These are phyloP conservation scores for Alcis repandata DNA, from an alignment of 2,888 invertebrate genomes.

Conservation along the genomic window DNA sequence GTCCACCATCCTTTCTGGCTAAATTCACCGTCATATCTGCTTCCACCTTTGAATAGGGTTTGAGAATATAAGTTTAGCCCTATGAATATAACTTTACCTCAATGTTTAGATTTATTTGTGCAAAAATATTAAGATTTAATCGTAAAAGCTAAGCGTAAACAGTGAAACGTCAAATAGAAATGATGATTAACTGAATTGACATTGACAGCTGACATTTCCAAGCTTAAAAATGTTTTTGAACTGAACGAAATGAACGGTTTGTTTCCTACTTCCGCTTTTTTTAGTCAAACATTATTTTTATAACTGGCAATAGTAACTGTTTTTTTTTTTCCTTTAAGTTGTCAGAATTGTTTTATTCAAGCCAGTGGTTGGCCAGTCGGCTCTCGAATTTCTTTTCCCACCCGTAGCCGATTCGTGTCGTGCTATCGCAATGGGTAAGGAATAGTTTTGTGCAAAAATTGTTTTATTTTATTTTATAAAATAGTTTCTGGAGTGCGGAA, in stretches of 20 bases:
- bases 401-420: constrained; percentile 86
- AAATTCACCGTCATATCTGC: constrained; percentile 67
- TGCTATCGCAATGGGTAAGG: constrained; percentile 86
- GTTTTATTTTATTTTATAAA: constrained; percentile 64
- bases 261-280: constrained; percentile 16
- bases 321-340: constrained; percentile 58
- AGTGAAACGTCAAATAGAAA: not conserved
- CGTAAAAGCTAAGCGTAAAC: no score
- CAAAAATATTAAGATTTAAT: no score
- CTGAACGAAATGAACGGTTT: constrained; percentile 35
- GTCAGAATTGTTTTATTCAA: constrained; percentile 68
- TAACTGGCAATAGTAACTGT: constrained; percentile 51
- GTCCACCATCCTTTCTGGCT: constrained; percentile 90
- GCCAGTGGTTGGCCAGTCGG: constrained; percentile 70
- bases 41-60: not conserved
- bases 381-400: constrained; percentile 83
- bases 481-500: constrained; percentile 60
- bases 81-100: not conserved
- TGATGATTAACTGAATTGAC: not conserved
- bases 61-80: not conserved
- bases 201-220: not conserved
- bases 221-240: constrained; percentile 6
- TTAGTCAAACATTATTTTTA: not conserved
- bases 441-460: constrained; percentile 76
- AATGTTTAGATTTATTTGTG: no score